These are phyloP conservation scores for Phataginus tricuspis DNA, from an alignment of 2,797 vertebrate genomes.

Conservation along the genomic window DNA sequence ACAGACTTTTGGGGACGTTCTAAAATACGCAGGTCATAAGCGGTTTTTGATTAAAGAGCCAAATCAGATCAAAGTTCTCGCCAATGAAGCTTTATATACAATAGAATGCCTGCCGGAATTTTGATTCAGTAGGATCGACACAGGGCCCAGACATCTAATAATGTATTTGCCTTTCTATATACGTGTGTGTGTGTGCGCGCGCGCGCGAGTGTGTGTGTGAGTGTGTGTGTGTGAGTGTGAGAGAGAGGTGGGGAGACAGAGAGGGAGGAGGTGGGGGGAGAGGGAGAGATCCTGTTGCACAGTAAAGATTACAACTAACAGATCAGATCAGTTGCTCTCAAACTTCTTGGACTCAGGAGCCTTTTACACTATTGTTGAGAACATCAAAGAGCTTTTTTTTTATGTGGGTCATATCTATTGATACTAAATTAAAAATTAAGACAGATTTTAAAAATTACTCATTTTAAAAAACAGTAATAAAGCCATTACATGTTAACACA, in stretches of 20 bases:
- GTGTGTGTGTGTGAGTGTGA: not conserved
- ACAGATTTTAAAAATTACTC: not conserved
- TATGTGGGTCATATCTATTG: not conserved
- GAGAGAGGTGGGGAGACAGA: not conserved
- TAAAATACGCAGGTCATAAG: not conserved
- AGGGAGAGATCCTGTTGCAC: not conserved
- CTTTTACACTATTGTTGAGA: constrained; percentile 18
- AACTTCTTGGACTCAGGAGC: not conserved
- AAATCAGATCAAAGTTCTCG: not conserved
- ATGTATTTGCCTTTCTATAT: not conserved
- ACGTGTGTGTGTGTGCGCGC: not conserved
- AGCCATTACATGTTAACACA: not conserved
- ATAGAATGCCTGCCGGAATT: not conserved
- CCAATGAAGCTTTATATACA: not conserved
- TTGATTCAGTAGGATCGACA: not conserved
- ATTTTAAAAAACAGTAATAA: not conserved
- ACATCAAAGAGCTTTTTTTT: not conserved
- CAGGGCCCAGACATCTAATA: not conserved
- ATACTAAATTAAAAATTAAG: constrained; percentile 18
- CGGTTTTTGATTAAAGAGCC: not conserved
- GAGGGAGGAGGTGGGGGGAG: accelerated
- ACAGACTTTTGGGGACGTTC: not conserved
- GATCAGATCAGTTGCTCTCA: not conserved
- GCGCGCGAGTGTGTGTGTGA: not conserved
- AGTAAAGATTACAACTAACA: not conserved